Evolutionary conservation across 30 jellyfish, hydroid and myxozoan species (phyloP).

Genomic region (Aurelia aurita complex sp. Pacific): DNA sequence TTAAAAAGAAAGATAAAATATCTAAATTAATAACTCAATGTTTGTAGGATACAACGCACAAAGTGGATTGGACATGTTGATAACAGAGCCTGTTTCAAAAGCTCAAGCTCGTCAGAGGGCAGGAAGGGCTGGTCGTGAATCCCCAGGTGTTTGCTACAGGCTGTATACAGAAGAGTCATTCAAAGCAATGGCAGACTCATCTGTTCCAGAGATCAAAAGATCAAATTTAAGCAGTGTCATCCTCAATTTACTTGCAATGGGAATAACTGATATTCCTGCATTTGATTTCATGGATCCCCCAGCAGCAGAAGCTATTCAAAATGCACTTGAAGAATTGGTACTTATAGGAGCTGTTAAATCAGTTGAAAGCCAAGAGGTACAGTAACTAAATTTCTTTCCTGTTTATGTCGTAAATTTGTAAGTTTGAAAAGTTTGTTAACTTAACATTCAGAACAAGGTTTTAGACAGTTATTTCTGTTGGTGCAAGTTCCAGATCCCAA

Average conservation of each 20-base stretch:
- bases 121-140: slow-evolving; percentile 99
- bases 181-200: slow-evolving; percentile 58
- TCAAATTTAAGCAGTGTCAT: slow-evolving; percentile 78
- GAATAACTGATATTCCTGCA: slow-evolving; percentile 67
- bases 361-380: slow-evolving; percentile 75
- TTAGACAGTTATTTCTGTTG: no score
- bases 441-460: no score
- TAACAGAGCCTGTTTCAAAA: slow-evolving; percentile 87
- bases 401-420: no score
- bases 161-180: slow-evolving; percentile 89
- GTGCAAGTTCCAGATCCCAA: no score
- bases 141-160: slow-evolving; percentile 94
- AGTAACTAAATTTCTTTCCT: no score
- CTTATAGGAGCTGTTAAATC: slow-evolving; percentile 92
- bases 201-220: slow-evolving; percentile 91
- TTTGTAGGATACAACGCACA: slow-evolving; percentile 74
- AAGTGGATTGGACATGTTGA: slow-evolving; percentile 83
- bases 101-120: slow-evolving; percentile 98
- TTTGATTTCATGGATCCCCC: slow-evolving; percentile 98
- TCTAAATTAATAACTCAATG: no score
- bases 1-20: no score
- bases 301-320: slow-evolving; percentile 40
- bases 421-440: no score
- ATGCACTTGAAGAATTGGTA: slow-evolving; percentile 78
- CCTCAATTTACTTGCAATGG: slow-evolving; percentile 81